Base-by-base conservation (phyloP, 2,797 vertebrate genomes). In the Aulostomus chinensis region DNA sequence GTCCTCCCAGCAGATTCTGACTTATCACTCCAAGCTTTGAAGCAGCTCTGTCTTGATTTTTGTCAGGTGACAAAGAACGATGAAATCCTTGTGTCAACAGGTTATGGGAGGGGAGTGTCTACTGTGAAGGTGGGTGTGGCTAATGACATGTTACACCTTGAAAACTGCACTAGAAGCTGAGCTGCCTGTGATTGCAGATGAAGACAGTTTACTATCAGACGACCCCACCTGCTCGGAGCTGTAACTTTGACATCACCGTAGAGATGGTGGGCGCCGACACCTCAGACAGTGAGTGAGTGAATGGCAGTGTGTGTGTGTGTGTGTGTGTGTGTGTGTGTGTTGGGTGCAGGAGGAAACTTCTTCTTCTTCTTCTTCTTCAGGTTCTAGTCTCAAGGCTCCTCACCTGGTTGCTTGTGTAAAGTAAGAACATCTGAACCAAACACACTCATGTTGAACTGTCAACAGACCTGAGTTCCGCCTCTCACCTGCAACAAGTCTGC, bases 171-270 rank as follows among this genome's bases (percentile, higher is more conserved):
- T 50, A 2, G n/a, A n/a, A n/a, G n/a, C n/a, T 21, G 16, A 43
- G 9, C 5, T 20, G 3, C 0, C 35, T 63, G 11, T 58, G 16
- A 51, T 12, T 58, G 0, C 75, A 98, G 96, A 74, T 97, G 68
- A 93, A 58, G 84, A 95, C 92, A 0, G 88, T 95, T 2, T 94
- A 88, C 70, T 93, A 96, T 11, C 84, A 87, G 77, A 94, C 83
- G 0, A 66, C 83, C 0, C 81, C 91, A 0, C 77, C 83, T 28
- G 65, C 88, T 7, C 71, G 87, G 12, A 61, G 62, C 0, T 97
- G 95, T 79, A 76, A 83, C 83, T 97, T 97, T 78, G 80, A 95
- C n/a, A 21, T 94, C 6, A 78, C 34, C 1, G 68, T 92, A 2
- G 73, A 88, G 11, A 16, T 86, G 50, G 4, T 34, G 0, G 42